Evolutionary conservation across 2,113 vertebrate genomes (phyloP), one percentile per base, ranked within the genome.

Genomic region (Nettapus auritus): DNA sequence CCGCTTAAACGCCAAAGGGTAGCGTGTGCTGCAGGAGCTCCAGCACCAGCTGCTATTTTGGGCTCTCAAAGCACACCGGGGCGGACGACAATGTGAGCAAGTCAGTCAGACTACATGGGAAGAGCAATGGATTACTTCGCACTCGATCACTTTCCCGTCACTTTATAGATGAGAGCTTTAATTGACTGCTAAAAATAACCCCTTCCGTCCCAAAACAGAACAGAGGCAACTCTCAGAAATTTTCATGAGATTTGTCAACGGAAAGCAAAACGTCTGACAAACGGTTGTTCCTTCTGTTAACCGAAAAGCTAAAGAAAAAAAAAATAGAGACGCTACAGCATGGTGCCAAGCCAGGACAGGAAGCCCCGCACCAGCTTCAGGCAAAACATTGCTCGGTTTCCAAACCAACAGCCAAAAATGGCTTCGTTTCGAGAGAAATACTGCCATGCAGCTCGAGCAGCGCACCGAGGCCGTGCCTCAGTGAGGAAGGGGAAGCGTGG

Each of bases 181-280:
- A 64, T n/a, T 50, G 50, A n/a, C 71, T 55, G 71, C 38, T 68
- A 36, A 86, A 93, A 64, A 64, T 64, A 64, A 40, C 62, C 62
- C 28, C 7, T 69, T 56, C 85, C 74, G 48, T 14, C n/a, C 89
- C 86, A 92, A 93, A 97, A 82, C 89, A 87, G 79, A 90, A 76
- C 0, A 0, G 63, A 86, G 71, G 76, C 86, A 94, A 78, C 78
- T 28, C 70, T 5, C 86, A 68, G 62, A 62, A 93, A 84, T 0
- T 6, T 90, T 50, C 8, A 7, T 69, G 73, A 81, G 42, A 2
- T 74, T 90, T 83, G 86, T 93, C 80, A 90, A n/a, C 56, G 31
- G 80, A 26, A 70, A 86, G 76, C 25, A 83, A 74, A 86, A 64
- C 25, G 6, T 63, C 86, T 92, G 81, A 80, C 18, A 42, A 93